A percentile compares a stretch with the other conserved stretches of the same genome.
Conservation (phyloP, 1,140 invertebrate species). For the Ostrea denselamellosa region DNA sequence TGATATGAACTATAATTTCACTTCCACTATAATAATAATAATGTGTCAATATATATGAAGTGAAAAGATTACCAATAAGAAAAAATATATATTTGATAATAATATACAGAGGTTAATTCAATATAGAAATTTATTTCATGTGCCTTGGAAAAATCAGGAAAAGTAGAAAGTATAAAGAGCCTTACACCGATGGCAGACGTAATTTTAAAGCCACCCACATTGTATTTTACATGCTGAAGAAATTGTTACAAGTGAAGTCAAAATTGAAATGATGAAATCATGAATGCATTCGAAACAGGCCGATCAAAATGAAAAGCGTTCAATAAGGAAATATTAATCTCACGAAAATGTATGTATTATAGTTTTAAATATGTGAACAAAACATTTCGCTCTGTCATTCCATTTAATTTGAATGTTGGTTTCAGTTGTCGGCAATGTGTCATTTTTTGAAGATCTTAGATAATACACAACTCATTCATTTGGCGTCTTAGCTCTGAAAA, state of each 20-base stretch:
- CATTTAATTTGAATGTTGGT: slow-evolving; percentile 24
- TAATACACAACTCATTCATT: slow-evolving; percentile 28
- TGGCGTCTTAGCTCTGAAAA: slow-evolving; percentile 14
- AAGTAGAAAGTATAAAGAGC: too few relatives aligned
- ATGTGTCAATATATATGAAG: too few relatives aligned
- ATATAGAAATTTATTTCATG: too few relatives aligned
- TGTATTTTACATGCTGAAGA: neutral
- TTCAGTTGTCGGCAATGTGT: slow-evolving; percentile 37
- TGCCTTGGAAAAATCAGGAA: too few relatives aligned
- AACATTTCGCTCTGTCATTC: slow-evolving; percentile 35
- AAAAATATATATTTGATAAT: too few relatives aligned
- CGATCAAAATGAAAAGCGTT: neutral
- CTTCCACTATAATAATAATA: too few relatives aligned
- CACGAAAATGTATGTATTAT: neutral
- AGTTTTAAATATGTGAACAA: neutral
- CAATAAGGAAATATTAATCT: neutral
- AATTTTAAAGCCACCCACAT: too few relatives aligned
- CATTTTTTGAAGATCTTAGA: slow-evolving; percentile 31
- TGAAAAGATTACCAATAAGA: too few relatives aligned
- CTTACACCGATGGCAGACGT: too few relatives aligned
- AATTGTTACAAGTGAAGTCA: slow-evolving; percentile 3
- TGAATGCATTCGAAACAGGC: neutral
- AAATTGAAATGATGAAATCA: neutral
- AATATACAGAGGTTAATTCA: too few relatives aligned
- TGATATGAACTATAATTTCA: too few relatives aligned